phyloP scores from a whole-genome alignment of 2,113 vertebrate genomes.

The Megalops atlanticus region DNA sequence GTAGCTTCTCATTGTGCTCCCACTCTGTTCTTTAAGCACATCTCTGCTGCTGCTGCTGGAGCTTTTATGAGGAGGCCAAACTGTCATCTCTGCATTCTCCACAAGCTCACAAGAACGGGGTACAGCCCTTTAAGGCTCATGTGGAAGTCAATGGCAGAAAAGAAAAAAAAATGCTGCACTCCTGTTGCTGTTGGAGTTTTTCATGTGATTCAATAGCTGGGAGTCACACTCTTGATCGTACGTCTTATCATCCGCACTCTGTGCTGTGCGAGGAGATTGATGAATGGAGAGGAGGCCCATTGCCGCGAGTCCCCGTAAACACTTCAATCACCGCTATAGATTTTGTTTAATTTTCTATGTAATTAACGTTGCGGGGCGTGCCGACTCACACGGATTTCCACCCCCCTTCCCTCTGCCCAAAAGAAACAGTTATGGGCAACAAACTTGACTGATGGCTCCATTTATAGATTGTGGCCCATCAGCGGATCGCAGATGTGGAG shows the following conservation, averaged over 20 bases:
- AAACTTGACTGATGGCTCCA: conserved; percentile 44
- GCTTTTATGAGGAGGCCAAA: conserved; percentile 40
- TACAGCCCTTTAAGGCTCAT: conserved; percentile 33
- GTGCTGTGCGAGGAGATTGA: conserved; percentile 26
- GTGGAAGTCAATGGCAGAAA: too few relatives aligned
- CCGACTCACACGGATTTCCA: conserved; percentile 28
- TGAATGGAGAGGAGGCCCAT: conserved; percentile 14
- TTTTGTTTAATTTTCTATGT: conserved; percentile 44
- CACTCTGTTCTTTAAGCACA: conserved; percentile 56
- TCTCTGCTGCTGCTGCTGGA: conserved; percentile 50
- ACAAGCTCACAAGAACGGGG: conserved; percentile 43
- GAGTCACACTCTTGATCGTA: conserved; percentile 41
- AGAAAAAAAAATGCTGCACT: too few relatives aligned
- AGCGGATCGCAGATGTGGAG: background rate
- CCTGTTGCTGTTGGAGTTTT: too few relatives aligned
- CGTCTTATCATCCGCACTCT: conserved; percentile 36
- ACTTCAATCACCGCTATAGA: conserved; percentile 42
- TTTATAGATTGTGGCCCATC: conserved; percentile 32
- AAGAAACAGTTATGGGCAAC: conserved; percentile 31
- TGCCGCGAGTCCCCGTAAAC: conserved; percentile 33
- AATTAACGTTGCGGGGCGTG: conserved; percentile 34
- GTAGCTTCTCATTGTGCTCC: conserved; percentile 51
- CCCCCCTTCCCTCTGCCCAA: background rate
- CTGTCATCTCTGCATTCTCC: conserved; percentile 48
- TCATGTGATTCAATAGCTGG: too few relatives aligned